These are phyloP conservation scores for Brachypodius melanocephalos DNA, from an alignment of 2,113 vertebrate genomes.

Conservation along the genomic window DNA sequence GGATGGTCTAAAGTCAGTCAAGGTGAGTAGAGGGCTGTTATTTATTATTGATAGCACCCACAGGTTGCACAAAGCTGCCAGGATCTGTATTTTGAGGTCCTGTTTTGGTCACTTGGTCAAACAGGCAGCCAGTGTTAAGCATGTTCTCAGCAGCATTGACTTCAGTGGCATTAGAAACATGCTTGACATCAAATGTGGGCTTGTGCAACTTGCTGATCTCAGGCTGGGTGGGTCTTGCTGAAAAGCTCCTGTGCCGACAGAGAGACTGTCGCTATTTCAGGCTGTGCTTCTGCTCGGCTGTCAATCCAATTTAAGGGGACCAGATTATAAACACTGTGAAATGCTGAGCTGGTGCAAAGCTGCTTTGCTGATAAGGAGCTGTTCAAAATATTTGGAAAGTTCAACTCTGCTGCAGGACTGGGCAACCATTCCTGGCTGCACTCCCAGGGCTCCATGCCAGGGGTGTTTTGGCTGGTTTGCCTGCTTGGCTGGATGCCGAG, in stretches of 20 bases:
- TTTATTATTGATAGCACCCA: not conserved
- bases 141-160: not conserved
- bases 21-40: not conserved
- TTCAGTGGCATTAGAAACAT: not conserved
- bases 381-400: conserved; percentile 9
- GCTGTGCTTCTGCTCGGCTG: not conserved
- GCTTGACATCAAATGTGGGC: not conserved
- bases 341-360: conserved; percentile 12
- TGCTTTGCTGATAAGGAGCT: not conserved
- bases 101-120: not conserved
- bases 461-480: not conserved
- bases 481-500: not conserved
- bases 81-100: not conserved
- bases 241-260: not conserved
- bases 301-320: not conserved
- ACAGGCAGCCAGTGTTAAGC: not conserved
- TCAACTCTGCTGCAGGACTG: not conserved
- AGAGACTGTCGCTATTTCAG: not conserved
- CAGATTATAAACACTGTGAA: not conserved
- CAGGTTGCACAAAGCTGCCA: not conserved
- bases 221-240: not conserved
- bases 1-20: not conserved
- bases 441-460: not conserved
- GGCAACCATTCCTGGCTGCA: not conserved
- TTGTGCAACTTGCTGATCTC: not conserved